A percentile compares a stretch with the other conserved stretches of the same genome.
phyloP scores from a whole-genome alignment of 1,140 invertebrate genomes.

The Dryas iulia region DNA sequence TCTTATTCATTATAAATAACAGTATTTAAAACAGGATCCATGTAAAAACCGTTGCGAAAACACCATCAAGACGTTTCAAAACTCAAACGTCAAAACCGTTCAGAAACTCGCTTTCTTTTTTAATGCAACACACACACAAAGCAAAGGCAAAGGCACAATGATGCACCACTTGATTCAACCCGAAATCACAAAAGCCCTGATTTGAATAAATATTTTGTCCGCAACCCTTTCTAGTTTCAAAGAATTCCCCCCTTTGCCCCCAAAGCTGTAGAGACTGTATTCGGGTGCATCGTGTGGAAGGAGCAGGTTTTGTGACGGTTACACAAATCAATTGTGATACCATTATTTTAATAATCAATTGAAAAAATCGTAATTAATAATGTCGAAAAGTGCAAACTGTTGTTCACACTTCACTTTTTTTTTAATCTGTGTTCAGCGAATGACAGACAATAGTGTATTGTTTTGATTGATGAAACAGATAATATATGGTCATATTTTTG shows the following conservation, averaged over 20 bases:
- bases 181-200: conserved; percentile 8
- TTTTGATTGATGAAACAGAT: background rate
- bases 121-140: conserved; percentile 11
- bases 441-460: background rate
- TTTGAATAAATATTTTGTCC: conserved; percentile 21
- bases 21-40: background rate
- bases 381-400: background rate
- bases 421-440: background rate
- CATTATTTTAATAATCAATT: background rate
- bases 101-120: conserved; percentile 19
- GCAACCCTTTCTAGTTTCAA: background rate
- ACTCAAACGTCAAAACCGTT: conserved; percentile 19
- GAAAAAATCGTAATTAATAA: background rate
- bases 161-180: conserved; percentile 18
- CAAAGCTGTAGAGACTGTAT: background rate
- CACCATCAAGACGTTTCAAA: background rate
- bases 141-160: conserved; percentile 9
- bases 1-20: background rate
- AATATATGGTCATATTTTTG: background rate
- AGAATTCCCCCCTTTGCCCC: background rate
- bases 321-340: background rate
- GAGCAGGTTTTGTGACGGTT: conserved; percentile 11
- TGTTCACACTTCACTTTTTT: background rate
- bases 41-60: conserved; percentile 17
- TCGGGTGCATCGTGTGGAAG: background rate